Evolutionary conservation across 2,888 invertebrate species (phyloP), one percentile per base, ranked within the genome.

Genomic region (Gymnosoma rotundatum): DNA sequence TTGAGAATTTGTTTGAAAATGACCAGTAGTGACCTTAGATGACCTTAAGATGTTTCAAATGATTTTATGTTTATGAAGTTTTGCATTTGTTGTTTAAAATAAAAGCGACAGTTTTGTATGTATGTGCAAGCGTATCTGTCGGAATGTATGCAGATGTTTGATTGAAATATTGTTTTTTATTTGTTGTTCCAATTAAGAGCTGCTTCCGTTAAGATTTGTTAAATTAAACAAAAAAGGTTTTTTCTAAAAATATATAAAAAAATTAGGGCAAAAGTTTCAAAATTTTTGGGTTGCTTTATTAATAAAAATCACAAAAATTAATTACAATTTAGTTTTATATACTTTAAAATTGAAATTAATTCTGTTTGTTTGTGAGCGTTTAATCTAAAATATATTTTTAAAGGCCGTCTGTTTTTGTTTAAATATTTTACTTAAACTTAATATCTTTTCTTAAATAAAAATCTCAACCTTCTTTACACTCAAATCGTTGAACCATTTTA

Each of bases 141-240:
- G 91, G 92, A 91, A 92, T 89, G 88, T 87, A 89, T 89, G 89
- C 92, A 90, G 92, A 90, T 91, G 91, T 90, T 54, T 58, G 14
- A n/a, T 42, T 80, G 64, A 42, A 66, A 10, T 66, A 50, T 64
- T 42, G 42, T n/a, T 63, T 78, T 58, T 18, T 54, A 6, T 50
- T 32, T 63, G 45, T 48, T 61, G 45, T 61, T 60, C 42, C 50
- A 16, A 70, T 50, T 66, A 74, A 67, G 69, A 78, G 50, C 76
- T 67, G 76, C 64, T 78, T 73, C 32, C 56, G n/a, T 61, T 75
- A 56, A 67, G 18, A 66, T 76, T 61, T 45, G 18, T 48, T 56
- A 58, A 14, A 64, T 4, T n/a, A n/a, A 25, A 42, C 8, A 63
- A 14, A 61, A 50, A 69, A 80, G 20, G 48, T 69, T 67, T 60